These are phyloP conservation scores for Brenthis ino DNA, from an alignment of 2,888 invertebrate species.

Conservation along the genomic window DNA sequence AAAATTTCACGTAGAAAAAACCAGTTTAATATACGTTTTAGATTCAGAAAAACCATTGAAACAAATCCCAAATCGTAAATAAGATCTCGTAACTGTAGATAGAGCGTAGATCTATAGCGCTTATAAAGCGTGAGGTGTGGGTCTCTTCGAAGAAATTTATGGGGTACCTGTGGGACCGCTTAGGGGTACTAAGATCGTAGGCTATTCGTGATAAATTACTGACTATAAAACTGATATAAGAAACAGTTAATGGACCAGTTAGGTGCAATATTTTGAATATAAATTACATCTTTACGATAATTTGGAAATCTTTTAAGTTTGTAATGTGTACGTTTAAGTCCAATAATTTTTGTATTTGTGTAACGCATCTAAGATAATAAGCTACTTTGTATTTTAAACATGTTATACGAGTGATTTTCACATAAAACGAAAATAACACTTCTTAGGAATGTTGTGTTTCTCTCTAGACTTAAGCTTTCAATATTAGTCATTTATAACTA, in stretches of 20 bases:
- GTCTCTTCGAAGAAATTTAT: constrained; percentile 43
- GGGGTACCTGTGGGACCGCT: constrained; percentile 43
- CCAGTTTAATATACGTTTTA: too few species aligned
- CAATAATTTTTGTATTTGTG: too few species aligned
- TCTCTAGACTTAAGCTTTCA: too few species aligned
- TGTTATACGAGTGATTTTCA: too few species aligned
- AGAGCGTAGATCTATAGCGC: constrained; percentile 25
- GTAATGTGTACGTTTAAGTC: too few species aligned
- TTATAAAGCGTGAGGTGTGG: constrained; percentile 26
- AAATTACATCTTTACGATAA: neutral
- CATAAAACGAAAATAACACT: too few species aligned
- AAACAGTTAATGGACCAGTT: constrained; percentile 14
- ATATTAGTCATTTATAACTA: too few species aligned
- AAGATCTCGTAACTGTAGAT: constrained; percentile 5
- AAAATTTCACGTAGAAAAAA: too few species aligned
- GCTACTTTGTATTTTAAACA: too few species aligned
- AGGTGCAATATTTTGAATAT: constrained; percentile 2
- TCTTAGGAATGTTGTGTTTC: too few species aligned
- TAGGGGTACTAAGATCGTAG: constrained; percentile 25
- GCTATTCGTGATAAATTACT: constrained; percentile 14
- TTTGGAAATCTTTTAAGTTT: neutral
- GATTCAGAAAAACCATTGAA: neutral
- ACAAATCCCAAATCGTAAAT: constrained; percentile 4
- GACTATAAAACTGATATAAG: constrained; percentile 20
- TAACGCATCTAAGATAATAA: too few species aligned